Base-by-base conservation (phyloP, 2,888 invertebrate species). In the Ecliptopera silaceata region DNA sequence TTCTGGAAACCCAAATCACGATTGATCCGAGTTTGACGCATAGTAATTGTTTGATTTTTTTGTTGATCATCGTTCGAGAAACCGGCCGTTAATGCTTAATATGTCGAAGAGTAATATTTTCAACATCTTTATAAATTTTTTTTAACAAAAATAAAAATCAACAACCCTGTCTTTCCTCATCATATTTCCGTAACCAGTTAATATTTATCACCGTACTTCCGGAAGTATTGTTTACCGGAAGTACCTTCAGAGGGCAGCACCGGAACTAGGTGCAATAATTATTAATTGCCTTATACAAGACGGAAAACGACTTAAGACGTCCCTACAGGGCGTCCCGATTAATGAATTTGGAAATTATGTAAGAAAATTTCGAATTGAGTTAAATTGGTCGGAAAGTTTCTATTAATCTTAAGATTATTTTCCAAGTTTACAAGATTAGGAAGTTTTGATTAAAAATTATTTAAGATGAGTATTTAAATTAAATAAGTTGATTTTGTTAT, bases 221-320 rank as follows among this genome's bases (percentile, higher is more conserved):
- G 64, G 66, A 59, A 38, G 46, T 49, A 38, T 38, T 15, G 36
- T 65, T 55, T 56, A 41, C 56, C 77, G 86, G 86, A 86, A 76
- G 74, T 74, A 77, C 79, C 75, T 77, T 54, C 43, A 31, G 34
- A 51, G 62, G 55, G 63, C 82, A 75, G 82, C 82, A 86, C 83
- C 87, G 88, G 88, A 89, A 86, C 80, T 84, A 80, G 79, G 82
- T 82, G 88, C 81, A 86, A 89, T 89, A 86, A 89, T 90, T 89
- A 88, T 90, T 88, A 88, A 90, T 88, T 86, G 87, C 84, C 75
- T 66, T 74, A 77, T 75, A 69, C 62, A 74, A 78, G 80, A 59
- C 54, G 59, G 59, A 77, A 78, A 67, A 71, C 69, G 76, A 75
- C 85, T 84, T 80, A 77, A 86, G 87, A 82, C 80, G 70, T 73